phyloP scores from a whole-genome alignment of 1,140 invertebrate species.

The Caenorhabditis brenneri region DNA sequence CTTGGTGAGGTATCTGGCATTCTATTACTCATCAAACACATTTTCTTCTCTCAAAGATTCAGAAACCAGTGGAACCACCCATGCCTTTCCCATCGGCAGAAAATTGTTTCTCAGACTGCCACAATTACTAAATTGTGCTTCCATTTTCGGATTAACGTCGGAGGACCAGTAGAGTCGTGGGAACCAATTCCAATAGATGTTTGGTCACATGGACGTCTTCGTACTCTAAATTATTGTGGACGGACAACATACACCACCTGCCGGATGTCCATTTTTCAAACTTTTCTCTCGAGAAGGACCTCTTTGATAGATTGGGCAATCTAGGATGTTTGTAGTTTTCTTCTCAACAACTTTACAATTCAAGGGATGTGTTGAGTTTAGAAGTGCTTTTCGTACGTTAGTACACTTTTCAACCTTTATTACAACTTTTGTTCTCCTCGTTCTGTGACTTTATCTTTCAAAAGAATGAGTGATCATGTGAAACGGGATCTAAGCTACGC shows the following conservation, averaged over 20 bases:
- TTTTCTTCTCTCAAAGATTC: background rate
- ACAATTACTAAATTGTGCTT: slow-evolving; percentile 4
- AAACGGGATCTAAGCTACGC: background rate
- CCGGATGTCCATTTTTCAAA: background rate
- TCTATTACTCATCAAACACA: background rate
- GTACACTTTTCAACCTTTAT: background rate
- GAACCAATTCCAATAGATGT: slow-evolving; percentile 1
- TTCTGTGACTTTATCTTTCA: background rate
- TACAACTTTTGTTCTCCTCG: background rate
- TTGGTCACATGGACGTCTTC: background rate
- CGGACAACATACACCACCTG: background rate
- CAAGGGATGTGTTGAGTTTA: background rate
- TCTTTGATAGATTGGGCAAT: background rate
- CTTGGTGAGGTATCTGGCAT: background rate
- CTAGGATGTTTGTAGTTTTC: background rate
- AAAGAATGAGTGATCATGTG: slow-evolving; percentile 3
- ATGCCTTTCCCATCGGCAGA: background rate
- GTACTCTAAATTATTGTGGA: slow-evolving; percentile 3
- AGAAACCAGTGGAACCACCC: background rate
- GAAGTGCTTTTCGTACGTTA: background rate
- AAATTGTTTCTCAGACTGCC: background rate
- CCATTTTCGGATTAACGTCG: background rate
- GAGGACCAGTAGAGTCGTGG: background rate
- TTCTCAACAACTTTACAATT: background rate
- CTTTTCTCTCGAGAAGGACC: background rate